A percentile compares a stretch with the other conserved stretches of the same genome.
phyloP scores from a whole-genome alignment of 2,797 vertebrate genomes.

The Gymnothorax javanicus region DNA sequence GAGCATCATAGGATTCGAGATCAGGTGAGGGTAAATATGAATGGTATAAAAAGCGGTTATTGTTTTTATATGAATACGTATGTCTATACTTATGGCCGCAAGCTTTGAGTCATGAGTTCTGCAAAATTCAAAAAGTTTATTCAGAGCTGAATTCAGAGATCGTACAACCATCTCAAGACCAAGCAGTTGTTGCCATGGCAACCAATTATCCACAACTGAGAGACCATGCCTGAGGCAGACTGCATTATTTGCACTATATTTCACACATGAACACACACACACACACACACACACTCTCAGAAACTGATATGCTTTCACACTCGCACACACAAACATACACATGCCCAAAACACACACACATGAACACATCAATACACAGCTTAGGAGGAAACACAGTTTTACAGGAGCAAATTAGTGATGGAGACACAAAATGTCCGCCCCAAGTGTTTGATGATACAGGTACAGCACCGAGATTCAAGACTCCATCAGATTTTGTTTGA shows the following conservation, averaged over 20 bases:
- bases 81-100: constrained; percentile 57
- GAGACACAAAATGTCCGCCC: constrained; percentile 41
- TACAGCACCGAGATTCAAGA: not conserved
- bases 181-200: constrained; percentile 86
- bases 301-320: constrained; percentile 58
- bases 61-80: constrained; percentile 16
- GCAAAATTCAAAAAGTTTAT: constrained; percentile 73
- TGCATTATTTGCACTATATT: constrained; percentile 77
- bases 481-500: not conserved
- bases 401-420: constrained; percentile 61
- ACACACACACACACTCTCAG: constrained; percentile 56
- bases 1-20: not conserved
- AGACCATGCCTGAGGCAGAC: constrained; percentile 76
- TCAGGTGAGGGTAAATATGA: no score
- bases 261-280: constrained; percentile 67
- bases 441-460: not conserved
- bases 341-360: constrained; percentile 36
- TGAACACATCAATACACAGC: constrained; percentile 57
- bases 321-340: constrained; percentile 60
- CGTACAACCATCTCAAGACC: constrained; percentile 68
- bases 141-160: constrained; percentile 80
- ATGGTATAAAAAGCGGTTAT: no score
- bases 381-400: constrained; percentile 32
- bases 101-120: constrained; percentile 69
- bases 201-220: constrained; percentile 84